Evolutionary conservation across 2,888 invertebrate genomes (phyloP).

Genomic region (Acanthopleura granulata): DNA sequence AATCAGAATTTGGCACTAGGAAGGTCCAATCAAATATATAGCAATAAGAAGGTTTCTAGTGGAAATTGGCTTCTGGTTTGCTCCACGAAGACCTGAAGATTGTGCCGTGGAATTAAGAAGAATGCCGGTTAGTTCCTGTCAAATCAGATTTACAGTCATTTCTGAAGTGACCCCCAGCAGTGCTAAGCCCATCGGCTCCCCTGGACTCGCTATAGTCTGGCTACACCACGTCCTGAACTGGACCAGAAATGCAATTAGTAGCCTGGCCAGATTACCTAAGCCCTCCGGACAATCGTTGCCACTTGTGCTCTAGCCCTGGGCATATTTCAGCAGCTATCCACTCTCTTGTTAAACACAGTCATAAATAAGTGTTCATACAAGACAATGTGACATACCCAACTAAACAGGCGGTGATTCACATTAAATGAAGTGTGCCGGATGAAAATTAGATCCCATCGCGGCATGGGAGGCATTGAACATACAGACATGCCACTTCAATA

Average conservation of each 20-base stretch:
- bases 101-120: too few species aligned
- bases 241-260: conserved; percentile 2
- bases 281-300: not conserved
- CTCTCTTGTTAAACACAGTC: not conserved
- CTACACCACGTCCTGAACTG: not conserved
- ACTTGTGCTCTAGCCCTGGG: conserved; percentile 4
- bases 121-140: too few species aligned
- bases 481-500: conserved; percentile 14
- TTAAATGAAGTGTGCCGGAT: conserved; percentile 7
- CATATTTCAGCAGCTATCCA: not conserved
- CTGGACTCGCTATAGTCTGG: too few species aligned
- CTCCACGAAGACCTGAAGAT: too few species aligned
- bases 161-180: not conserved
- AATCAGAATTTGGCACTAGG: too few species aligned
- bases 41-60: too few species aligned
- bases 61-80: too few species aligned
- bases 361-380: conserved; percentile 9
- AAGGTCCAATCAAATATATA: too few species aligned
- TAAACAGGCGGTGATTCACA: conserved; percentile 4
- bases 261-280: conserved; percentile 8
- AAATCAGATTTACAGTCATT: conserved; percentile 5
- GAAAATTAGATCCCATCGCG: conserved; percentile 10
- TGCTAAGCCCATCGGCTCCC: not conserved
- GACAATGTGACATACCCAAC: conserved; percentile 10
- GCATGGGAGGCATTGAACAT: not conserved